Conservation (phyloP, 2,113 vertebrate species). For the Dasyprocta punctata region DNA sequence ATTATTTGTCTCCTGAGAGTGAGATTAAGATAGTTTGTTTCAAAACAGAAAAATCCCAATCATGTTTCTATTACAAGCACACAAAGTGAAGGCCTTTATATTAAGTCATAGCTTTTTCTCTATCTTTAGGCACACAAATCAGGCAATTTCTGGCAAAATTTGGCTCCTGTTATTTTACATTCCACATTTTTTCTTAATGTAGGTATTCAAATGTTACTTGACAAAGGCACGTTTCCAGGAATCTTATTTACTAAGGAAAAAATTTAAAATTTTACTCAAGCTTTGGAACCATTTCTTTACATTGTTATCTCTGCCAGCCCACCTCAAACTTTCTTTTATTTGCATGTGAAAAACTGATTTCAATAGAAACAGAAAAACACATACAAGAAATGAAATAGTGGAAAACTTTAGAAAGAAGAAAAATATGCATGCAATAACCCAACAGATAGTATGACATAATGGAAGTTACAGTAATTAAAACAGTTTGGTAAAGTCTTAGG, state of each 20-base stretch:
- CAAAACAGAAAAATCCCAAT: neutral
- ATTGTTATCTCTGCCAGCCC: fast-evolving
- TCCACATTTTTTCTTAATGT: neutral
- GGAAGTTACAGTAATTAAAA: neutral
- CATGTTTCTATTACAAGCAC: neutral
- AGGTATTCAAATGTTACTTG: neutral
- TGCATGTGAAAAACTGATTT: neutral
- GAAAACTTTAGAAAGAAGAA: neutral
- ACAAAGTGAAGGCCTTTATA: neutral
- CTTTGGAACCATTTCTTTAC: neutral
- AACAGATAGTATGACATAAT: neutral
- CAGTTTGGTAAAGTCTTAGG: neutral
- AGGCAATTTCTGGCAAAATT: neutral
- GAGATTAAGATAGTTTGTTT: neutral
- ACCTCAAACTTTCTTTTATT: neutral
- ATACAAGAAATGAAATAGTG: neutral
- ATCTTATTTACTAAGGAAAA: neutral
- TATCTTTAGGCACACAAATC: neutral
- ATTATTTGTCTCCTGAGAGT: neutral
- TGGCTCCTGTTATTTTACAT: neutral
- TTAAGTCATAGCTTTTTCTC: neutral
- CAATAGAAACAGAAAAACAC: neutral
- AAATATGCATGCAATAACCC: neutral
- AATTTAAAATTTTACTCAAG: neutral
- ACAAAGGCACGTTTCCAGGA: neutral